Percentiles rank a stretch among this genome's conserved stretches.
Evolutionary conservation across 2,113 vertebrate species (phyloP).

Genomic region (Tretioscincus oriximinensis): DNA sequence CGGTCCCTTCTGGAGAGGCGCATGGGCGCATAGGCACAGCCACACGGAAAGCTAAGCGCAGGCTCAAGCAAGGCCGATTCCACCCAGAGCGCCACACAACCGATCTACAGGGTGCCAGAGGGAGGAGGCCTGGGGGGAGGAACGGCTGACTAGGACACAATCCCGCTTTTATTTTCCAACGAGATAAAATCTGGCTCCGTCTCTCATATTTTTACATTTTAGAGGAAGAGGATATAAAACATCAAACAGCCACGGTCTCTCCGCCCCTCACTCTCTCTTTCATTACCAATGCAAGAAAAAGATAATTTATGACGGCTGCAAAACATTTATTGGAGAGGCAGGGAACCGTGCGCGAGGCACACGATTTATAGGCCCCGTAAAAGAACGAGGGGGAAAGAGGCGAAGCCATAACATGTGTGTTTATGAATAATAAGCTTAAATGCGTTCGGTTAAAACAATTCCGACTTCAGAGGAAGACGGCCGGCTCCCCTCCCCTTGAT

Average conservation of each 20-base stretch:
- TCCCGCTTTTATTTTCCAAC: conserved; percentile 63
- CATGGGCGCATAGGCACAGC: too few species aligned
- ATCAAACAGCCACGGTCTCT: conserved; percentile 48
- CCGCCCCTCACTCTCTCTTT: conserved; percentile 34
- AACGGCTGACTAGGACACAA: conserved; percentile 60
- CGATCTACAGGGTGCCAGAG: conserved; percentile 32
- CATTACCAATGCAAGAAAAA: conserved; percentile 63
- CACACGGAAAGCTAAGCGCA: background rate
- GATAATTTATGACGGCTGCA: conserved; percentile 62
- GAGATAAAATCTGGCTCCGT: conserved; percentile 65
- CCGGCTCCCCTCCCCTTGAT: conserved; percentile 20
- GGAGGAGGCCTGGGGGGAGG: background rate
- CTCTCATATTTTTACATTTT: conserved; percentile 69
- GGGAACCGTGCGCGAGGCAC: conserved; percentile 64
- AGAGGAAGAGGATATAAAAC: conserved; percentile 67
- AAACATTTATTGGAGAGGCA: conserved; percentile 66
- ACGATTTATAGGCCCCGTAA: conserved; percentile 66
- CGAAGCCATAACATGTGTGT: conserved; percentile 62
- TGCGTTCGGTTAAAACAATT: conserved; percentile 51
- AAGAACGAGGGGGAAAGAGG: conserved; percentile 61
- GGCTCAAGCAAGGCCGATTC: background rate
- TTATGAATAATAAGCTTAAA: conserved; percentile 70
- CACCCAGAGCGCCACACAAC: background rate
- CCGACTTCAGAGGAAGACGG: conserved; percentile 39
- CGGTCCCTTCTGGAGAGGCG: too few species aligned